These are phyloP conservation scores for Nymphalis urticae DNA, from an alignment of 2,888 invertebrate species.

Conservation along the genomic window DNA sequence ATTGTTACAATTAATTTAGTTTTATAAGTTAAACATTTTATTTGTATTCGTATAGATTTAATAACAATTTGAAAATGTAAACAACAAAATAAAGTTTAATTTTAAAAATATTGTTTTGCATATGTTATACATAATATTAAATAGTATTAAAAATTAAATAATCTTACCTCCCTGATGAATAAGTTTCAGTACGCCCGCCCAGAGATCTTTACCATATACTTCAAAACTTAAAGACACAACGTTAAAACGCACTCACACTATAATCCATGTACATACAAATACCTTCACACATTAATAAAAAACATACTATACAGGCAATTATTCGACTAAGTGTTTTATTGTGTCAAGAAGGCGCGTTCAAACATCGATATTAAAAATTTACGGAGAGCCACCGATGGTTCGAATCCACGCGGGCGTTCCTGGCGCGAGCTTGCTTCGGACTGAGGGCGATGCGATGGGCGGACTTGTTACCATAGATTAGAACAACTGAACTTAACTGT, in stretches of 20 bases:
- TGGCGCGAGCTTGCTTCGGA: constrained; percentile 35
- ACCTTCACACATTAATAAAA: constrained; percentile 41
- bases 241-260: constrained; percentile 46
- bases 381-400: constrained; percentile 47
- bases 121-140: neutral
- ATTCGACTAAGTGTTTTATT: constrained; percentile 32
- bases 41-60: neutral
- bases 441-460: constrained; percentile 41
- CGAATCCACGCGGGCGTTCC: constrained; percentile 40
- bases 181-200: constrained; percentile 66
- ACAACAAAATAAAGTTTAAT: neutral
- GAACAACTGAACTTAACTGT: constrained; percentile 28
- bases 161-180: constrained; percentile 33
- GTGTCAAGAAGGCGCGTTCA: constrained; percentile 45
- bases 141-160: neutral
- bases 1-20: too few species aligned
- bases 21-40: too few species aligned
- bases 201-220: constrained; percentile 61
- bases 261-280: constrained; percentile 41
- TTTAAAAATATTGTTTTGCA: neutral
- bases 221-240: constrained; percentile 62
- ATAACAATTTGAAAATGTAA: neutral
- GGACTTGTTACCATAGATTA: constrained; percentile 40
- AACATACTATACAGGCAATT: constrained; percentile 19
- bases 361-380: constrained; percentile 69